These are phyloP conservation scores for Caenorhabditis parvicauda DNA, from an alignment of 2,888 invertebrate species.

Conservation along the genomic window DNA sequence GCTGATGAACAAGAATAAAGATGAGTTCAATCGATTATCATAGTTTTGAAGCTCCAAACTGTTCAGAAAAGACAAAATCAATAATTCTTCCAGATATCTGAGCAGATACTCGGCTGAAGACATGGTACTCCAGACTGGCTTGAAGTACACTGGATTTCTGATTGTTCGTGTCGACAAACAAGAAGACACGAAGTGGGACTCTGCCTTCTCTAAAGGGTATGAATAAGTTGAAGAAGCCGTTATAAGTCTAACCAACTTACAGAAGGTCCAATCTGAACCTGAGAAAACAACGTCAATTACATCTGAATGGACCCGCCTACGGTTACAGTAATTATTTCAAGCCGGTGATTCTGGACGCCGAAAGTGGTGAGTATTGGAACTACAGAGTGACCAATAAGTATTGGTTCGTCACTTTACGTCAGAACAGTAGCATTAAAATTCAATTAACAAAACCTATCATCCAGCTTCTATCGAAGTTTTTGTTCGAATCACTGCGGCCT, in stretches of 20 bases:
- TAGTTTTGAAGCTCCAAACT: neutral
- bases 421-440: too few species aligned
- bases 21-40: neutral
- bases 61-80: conserved; percentile 1
- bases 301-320: conserved; percentile 50
- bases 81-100: conserved; percentile 39
- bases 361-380: conserved; percentile 12
- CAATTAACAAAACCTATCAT: too few species aligned
- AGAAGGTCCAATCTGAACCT: too few species aligned
- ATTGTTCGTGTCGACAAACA: conserved; percentile 60
- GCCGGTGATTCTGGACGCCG: conserved; percentile 46
- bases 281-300: conserved; percentile 28
- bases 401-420: too few species aligned
- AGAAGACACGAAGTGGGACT: conserved; percentile 14
- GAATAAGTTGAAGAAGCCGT: too few species aligned
- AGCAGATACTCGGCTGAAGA: conserved; percentile 52
- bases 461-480: too few species aligned
- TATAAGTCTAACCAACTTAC: too few species aligned
- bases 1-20: too few species aligned
- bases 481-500: too few species aligned
- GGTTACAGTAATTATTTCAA: conserved; percentile 59
- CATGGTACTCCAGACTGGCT: conserved; percentile 38
- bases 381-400: too few species aligned
- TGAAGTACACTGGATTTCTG: conserved; percentile 61
- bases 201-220: too few species aligned